Conservation (phyloP, 2,113 vertebrate species). For the Stictonetta naevosa region DNA sequence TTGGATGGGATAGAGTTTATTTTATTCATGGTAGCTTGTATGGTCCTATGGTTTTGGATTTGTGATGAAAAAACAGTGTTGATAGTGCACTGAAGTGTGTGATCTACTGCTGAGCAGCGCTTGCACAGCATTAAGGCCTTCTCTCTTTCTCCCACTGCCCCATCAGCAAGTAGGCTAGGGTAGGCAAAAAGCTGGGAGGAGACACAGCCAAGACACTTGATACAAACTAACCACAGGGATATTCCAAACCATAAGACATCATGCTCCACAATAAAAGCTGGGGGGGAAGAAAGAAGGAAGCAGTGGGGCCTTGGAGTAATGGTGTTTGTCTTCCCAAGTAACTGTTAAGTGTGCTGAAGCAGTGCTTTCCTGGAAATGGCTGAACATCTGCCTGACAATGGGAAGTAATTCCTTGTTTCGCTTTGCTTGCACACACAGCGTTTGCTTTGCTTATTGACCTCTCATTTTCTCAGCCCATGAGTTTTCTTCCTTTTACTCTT, state of each 20-base stretch:
- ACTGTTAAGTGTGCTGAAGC: fast-evolving
- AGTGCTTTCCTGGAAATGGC: neutral
- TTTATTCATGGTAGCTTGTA: no score
- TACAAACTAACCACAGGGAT: neutral
- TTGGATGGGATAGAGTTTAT: no score
- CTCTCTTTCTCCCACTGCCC: fast-evolving
- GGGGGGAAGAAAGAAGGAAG: neutral
- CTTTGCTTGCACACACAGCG: neutral
- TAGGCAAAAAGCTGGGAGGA: neutral
- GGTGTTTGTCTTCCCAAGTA: neutral
- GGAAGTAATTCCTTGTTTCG: neutral
- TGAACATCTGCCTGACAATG: neutral
- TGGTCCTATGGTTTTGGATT: no score
- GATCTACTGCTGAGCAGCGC: neutral
- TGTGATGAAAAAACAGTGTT: no score
- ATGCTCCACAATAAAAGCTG: neutral
- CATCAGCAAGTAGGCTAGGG: fast-evolving
- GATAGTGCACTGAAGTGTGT: no score
- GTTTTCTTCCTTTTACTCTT: neutral
- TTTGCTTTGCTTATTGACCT: neutral
- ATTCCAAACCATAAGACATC: fast-evolving
- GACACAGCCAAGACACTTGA: neutral
- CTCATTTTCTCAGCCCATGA: neutral
- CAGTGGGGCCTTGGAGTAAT: fast-evolving
- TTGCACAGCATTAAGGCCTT: neutral